These are phyloP conservation scores for Saccopteryx bilineata DNA, from an alignment of 2,113 vertebrate genomes.

Conservation along the genomic window DNA sequence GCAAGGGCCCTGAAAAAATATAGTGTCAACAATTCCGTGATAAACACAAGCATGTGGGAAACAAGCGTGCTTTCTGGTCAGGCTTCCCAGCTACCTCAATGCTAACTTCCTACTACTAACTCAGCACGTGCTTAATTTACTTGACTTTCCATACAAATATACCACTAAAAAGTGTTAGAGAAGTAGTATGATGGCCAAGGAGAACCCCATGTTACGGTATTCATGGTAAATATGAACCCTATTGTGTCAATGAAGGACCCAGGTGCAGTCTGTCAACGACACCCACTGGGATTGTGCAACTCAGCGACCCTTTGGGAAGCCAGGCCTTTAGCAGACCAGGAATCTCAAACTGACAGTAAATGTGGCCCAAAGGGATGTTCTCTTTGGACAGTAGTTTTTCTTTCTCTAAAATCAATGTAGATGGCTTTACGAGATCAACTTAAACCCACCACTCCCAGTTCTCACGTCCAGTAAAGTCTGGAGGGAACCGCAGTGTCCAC, in stretches of 20 bases:
- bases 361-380: background rate
- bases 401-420: slow-evolving; percentile 18
- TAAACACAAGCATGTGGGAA: background rate
- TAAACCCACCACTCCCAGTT: background rate
- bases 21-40: background rate
- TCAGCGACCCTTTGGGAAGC: background rate
- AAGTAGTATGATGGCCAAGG: background rate
- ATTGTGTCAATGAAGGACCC: background rate
- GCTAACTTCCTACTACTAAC: background rate
- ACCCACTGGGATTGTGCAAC: background rate
- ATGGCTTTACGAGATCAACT: background rate
- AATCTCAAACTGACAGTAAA: background rate
- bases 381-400: background rate
- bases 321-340: background rate
- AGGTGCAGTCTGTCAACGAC: background rate
- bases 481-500: background rate
- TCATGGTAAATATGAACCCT: background rate
- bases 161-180: background rate
- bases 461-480: background rate
- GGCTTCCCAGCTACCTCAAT: background rate
- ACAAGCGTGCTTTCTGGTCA: background rate
- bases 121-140: background rate
- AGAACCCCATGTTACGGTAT: background rate
- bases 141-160: background rate
- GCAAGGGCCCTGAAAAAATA: background rate